Evolutionary conservation across 2,797 vertebrate genomes (phyloP).

Genomic region (Hirundo rustica): DNA sequence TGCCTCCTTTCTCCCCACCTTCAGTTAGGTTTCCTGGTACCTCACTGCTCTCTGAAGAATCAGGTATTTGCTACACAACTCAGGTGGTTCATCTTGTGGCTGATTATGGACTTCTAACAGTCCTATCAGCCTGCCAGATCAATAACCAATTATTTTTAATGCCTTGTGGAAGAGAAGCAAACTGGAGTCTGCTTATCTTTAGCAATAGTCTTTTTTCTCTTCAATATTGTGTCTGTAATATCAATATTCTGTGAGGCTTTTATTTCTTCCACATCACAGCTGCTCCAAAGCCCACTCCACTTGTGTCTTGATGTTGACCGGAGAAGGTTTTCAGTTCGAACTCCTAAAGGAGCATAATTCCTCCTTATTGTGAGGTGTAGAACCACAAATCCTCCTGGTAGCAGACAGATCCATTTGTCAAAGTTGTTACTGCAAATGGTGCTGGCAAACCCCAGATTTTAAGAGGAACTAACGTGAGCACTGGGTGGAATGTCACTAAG

Average conservation of each 20-base stretch:
- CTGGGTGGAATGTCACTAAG: neutral
- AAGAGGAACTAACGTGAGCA: neutral
- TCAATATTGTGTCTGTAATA: neutral
- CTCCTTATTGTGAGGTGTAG: neutral
- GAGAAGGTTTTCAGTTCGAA: neutral
- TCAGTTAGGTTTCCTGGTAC: constrained; percentile 32
- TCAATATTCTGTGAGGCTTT: neutral
- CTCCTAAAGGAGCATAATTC: neutral
- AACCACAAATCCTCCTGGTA: neutral
- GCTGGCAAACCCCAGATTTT: neutral
- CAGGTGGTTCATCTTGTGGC: neutral
- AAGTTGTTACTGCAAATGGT: neutral
- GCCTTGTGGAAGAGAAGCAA: neutral
- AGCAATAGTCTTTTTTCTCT: neutral
- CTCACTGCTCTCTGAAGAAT: constrained; percentile 43
- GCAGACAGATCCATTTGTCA: neutral
- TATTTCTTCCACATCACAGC: neutral
- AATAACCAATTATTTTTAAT: neutral
- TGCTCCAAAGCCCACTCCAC: neutral
- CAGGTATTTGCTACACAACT: constrained; percentile 49
- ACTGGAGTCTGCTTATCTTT: neutral
- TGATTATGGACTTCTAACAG: neutral
- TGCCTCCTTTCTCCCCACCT: neutral
- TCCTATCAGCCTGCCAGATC: neutral
- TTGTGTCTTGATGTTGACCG: neutral